A percentile compares a stretch with the other conserved stretches of the same genome.
phyloP scores from a whole-genome alignment of 2,797 vertebrate species.

The Leucoraja ocellata region DNA sequence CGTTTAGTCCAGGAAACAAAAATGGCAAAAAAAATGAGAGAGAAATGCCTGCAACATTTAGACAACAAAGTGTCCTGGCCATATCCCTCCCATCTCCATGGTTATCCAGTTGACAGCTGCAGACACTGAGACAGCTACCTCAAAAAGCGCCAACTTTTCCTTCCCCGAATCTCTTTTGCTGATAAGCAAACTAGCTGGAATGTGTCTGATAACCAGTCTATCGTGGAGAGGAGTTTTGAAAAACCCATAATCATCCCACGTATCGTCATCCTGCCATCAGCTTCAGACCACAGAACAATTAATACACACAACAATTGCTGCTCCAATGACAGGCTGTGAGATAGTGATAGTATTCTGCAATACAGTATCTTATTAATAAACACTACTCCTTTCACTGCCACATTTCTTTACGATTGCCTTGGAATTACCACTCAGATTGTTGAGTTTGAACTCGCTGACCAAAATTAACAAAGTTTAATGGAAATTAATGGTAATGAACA shows the following conservation, averaged over 20 bases:
- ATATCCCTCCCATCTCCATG: constrained; percentile 9
- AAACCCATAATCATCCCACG: constrained; percentile 64
- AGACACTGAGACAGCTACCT: constrained; percentile 33
- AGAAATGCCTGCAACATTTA: not conserved
- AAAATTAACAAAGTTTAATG: not conserved
- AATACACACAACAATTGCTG: constrained; percentile 79
- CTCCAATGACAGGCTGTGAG: constrained; percentile 72
- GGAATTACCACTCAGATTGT: not conserved
- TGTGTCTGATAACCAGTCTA: constrained; percentile 80
- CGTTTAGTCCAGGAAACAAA: not conserved
- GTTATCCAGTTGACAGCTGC: constrained; percentile 27
- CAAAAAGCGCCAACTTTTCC: constrained; percentile 25
- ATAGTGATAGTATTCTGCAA: constrained; percentile 55
- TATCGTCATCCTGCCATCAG: constrained; percentile 74
- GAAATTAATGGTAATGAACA: not conserved
- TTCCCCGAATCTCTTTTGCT: constrained; percentile 45
- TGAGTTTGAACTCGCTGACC: not conserved
- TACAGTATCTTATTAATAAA: constrained; percentile 35
- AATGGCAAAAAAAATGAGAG: not conserved
- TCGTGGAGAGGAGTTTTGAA: constrained; percentile 70
- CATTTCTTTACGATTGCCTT: constrained; percentile 5
- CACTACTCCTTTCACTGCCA: not conserved
- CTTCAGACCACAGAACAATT: constrained; percentile 74
- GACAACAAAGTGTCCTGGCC: not conserved
- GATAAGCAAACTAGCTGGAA: constrained; percentile 86